Percentiles rank a stretch among this genome's conserved stretches.
Conservation (phyloP, 2,888 invertebrate species). For the Cheilosia variabilis region DNA sequence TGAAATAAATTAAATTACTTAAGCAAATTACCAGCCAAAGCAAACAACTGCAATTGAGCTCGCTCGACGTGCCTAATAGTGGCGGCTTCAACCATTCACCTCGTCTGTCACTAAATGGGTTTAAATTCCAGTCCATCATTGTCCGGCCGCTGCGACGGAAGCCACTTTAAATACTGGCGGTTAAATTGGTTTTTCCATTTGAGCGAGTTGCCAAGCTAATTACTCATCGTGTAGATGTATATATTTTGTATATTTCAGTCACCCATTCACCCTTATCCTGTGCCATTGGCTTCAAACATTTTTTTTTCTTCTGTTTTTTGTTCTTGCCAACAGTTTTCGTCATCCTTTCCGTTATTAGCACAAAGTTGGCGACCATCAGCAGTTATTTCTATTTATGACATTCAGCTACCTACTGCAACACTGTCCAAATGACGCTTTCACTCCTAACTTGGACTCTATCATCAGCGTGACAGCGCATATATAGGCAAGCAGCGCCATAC, state of each 20-base stretch:
- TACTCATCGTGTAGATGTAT: constrained; percentile 61
- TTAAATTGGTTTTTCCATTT: constrained; percentile 74
- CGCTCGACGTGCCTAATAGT: constrained; percentile 13
- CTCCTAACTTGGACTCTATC: constrained; percentile 57
- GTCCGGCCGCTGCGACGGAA: constrained; percentile 27
- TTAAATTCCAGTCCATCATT: constrained; percentile 60
- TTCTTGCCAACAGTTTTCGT: constrained; percentile 42
- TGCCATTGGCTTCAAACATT: not conserved
- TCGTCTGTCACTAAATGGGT: constrained; percentile 52
- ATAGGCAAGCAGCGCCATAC: not conserved
- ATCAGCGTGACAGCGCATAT: constrained; percentile 36
- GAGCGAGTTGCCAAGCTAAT: constrained; percentile 73
- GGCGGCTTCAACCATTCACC: not conserved
- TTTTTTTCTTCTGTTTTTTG: constrained; percentile 9
- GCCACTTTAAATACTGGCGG: constrained; percentile 73
- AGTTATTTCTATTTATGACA: constrained; percentile 74
- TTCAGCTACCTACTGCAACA: constrained; percentile 34
- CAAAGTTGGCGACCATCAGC: constrained; percentile 74
- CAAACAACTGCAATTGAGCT: constrained; percentile 70
- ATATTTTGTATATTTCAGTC: constrained; percentile 3
- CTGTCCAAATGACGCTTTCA: constrained; percentile 58
- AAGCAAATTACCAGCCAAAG: constrained; percentile 72
- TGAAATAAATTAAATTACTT: constrained; percentile 74
- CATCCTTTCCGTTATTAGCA: constrained; percentile 63
- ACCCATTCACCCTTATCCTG: constrained; percentile 44